Conservation (phyloP, 1,140 invertebrate genomes). For the Lutraria rhynchaena region DNA sequence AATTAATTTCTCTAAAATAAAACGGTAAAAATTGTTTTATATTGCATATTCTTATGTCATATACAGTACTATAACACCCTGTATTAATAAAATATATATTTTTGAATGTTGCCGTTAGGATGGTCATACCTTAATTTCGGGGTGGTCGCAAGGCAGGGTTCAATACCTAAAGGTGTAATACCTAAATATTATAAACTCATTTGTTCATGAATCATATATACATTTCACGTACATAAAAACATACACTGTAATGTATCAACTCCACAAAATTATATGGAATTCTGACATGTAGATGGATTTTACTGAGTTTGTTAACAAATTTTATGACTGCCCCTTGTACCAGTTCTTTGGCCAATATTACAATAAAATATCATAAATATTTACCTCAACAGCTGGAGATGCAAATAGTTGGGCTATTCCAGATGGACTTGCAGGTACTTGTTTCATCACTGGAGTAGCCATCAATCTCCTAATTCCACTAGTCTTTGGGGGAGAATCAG, state of each 20-base stretch:
- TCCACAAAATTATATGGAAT: not conserved
- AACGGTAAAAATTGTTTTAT: too few species aligned
- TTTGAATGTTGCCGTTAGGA: too few species aligned
- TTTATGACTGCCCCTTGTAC: not conserved
- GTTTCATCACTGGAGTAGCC: not conserved
- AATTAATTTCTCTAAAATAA: too few species aligned
- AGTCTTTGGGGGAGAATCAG: slow-evolving; percentile 55
- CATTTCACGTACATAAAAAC: too few species aligned
- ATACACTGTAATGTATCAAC: not conserved
- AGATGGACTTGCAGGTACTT: slow-evolving; percentile 38
- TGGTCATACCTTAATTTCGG: too few species aligned
- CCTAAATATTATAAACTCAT: too few species aligned
- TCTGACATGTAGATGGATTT: not conserved
- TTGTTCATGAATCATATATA: too few species aligned
- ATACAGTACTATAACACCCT: too few species aligned
- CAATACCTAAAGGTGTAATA: too few species aligned
- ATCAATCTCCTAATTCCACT: slow-evolving; percentile 15
- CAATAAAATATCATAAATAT: not conserved
- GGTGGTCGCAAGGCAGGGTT: too few species aligned
- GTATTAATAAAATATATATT: too few species aligned
- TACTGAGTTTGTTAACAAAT: not conserved
- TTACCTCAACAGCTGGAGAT: slow-evolving; percentile 51
- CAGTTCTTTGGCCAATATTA: not conserved
- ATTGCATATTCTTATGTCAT: too few species aligned
- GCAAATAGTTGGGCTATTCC: slow-evolving; percentile 57